These are phyloP conservation scores for Xenentodon cancila DNA, from an alignment of 2,797 vertebrate genomes.

Conservation along the genomic window DNA sequence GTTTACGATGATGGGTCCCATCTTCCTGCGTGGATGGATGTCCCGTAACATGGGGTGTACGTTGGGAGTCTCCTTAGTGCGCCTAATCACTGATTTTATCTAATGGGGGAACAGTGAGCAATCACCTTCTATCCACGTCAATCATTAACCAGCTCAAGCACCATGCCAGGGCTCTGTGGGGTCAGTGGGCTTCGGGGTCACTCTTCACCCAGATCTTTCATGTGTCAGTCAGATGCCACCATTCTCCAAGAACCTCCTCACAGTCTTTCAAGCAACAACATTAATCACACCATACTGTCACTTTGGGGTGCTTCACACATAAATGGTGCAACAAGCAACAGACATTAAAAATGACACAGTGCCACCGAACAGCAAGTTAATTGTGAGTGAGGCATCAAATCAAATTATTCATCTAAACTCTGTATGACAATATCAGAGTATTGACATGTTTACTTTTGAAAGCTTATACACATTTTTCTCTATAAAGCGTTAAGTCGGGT, in stretches of 20 bases:
- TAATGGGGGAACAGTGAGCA: constrained; percentile 69
- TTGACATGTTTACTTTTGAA: too few relatives aligned
- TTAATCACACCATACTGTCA: constrained; percentile 2
- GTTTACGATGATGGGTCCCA: constrained; percentile 91
- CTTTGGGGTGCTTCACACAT: constrained; percentile 20
- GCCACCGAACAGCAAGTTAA: constrained; percentile 21
- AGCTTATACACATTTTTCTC: too few relatives aligned
- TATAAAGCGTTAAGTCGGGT: too few relatives aligned
- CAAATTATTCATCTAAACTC: background rate
- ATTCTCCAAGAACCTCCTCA: background rate
- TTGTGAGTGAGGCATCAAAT: constrained; percentile 9
- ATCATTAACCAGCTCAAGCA: constrained; percentile 18
- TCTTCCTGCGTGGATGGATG: constrained; percentile 85
- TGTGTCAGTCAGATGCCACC: constrained; percentile 29
- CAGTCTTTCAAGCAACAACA: constrained; percentile 12
- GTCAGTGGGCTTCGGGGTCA: constrained; percentile 56
- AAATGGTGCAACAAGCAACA: background rate
- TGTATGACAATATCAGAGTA: too few relatives aligned
- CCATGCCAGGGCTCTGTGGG: constrained; percentile 43
- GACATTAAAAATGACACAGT: background rate
- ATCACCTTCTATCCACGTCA: constrained; percentile 27
- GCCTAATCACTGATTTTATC: constrained; percentile 95
- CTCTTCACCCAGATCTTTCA: constrained; percentile 33
- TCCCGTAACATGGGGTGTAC: constrained; percentile 96
- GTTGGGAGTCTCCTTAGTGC: constrained; percentile 92